Percentiles rank a stretch among this genome's conserved stretches.
Conservation (phyloP, 1,140 invertebrate genomes). For the Agraylea sexmaculata region DNA sequence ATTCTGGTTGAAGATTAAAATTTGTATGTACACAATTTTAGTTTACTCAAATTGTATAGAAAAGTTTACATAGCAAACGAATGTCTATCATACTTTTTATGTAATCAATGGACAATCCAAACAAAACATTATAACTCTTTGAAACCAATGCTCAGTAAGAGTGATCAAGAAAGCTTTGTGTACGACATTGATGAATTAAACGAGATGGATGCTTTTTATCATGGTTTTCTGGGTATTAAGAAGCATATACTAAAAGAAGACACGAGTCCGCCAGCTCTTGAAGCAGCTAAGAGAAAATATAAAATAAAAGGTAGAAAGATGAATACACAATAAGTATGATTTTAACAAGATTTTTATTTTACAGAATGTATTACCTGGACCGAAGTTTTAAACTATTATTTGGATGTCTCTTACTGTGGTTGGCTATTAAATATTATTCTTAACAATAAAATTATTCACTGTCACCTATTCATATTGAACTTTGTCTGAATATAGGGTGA, state of each 20-base stretch:
- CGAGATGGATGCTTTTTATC: not conserved
- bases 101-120: slow-evolving; percentile 2
- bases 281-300: not conserved
- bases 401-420: no score
- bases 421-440: no score
- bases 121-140: slow-evolving; percentile 1
- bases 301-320: no score
- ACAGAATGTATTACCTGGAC: not conserved
- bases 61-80: slow-evolving; percentile 6
- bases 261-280: not conserved
- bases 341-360: no score
- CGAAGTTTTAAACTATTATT: no score
- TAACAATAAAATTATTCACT: no score
- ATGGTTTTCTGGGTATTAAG: not conserved
- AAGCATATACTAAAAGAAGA: slow-evolving; percentile 7
- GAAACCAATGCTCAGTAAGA: not conserved
- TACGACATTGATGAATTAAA: not conserved
- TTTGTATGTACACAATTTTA: no score
- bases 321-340: no score
- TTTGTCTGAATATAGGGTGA: no score
- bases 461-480: no score
- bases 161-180: not conserved
- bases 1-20: no score
- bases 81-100: not conserved
- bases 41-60: slow-evolving; percentile 3